These are phyloP conservation scores for Autographa gamma DNA, from an alignment of 2,888 invertebrate species.

Conservation along the genomic window DNA sequence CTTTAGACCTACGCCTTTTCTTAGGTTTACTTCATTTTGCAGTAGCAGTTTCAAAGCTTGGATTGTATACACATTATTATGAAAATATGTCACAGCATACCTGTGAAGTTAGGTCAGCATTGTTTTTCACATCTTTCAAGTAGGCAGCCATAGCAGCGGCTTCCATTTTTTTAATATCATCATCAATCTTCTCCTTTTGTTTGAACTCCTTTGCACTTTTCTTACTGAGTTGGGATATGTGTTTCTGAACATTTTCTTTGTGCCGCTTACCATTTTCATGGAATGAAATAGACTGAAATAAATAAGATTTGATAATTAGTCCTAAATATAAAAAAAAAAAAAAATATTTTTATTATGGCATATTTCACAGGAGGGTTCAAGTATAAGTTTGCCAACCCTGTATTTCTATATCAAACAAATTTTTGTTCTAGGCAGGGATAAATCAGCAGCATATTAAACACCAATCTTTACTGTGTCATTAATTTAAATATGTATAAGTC, in stretches of 20 bases:
- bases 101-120: conserved; percentile 90
- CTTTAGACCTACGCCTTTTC: no score
- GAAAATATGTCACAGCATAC: conserved; percentile 61
- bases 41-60: no score
- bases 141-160: conserved; percentile 96
- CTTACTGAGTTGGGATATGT: conserved; percentile 94
- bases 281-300: conserved; percentile 95
- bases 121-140: conserved; percentile 93
- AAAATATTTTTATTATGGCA: no score
- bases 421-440: no score
- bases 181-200: conserved; percentile 93
- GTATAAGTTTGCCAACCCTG: no score
- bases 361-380: no score
- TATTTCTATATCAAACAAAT: no score
- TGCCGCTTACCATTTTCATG: conserved; percentile 98
- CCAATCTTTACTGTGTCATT: no score
- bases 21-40: no score
- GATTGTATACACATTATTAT: background rate
- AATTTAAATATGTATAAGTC: no score
- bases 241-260: conserved; percentile 96
- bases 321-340: background rate
- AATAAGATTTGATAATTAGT: background rate
- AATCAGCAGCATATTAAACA: no score
- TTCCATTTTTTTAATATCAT: conserved; percentile 96
- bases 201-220: conserved; percentile 94